Base-by-base conservation (phyloP, 2,113 vertebrate species). In the Mirounga angustirostris region DNA sequence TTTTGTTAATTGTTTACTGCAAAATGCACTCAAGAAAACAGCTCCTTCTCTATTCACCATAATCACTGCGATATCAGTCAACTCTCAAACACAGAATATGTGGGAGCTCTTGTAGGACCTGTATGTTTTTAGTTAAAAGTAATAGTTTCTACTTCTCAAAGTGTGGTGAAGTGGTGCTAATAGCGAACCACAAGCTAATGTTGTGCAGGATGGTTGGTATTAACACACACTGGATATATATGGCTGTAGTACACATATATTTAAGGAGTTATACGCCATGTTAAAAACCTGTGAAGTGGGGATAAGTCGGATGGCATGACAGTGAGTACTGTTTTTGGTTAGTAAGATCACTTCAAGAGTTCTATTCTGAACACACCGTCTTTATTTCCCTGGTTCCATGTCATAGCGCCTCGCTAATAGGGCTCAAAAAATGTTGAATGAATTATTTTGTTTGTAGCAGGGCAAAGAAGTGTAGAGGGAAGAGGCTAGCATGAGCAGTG, bases 1-100 rank as follows among this genome's bases (percentile, higher is more conserved):
- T 95, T 98, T 93, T 33, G 79, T 90, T 96, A 92, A 89, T 97
- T 96, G 81, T 97, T 97, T 78, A 93, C 33, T 94, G 58, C 2
- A 87, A 40, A 87, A 63, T 92, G 33, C 8, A 95, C 1, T 97
- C 7, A 59, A 67, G 81, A 87, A 91, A 93, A 79, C 89, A 96
- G 58, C 90, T 69, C 9, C 15, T 80, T 59, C 40, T 74, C 1
- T 91, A 3, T 95, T 97, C 33, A 69, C 18, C 5, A 22, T 84
- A 74, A 58, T 76, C 33, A 81, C 69, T 84, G 83, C 88, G 16
- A 13, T 84, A 50, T 81, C 95, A 89, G 50, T 90, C 33, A 97
- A 28, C 46, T 82, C 69, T 91, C 63, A 94, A 67, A 50, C 43
- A 67, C 26, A 76, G 21, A 21, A 19, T 90, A 61, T 43, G 54